Base-by-base conservation (phyloP, 2,113 vertebrate species). In the Malurus alboscapulatus region DNA sequence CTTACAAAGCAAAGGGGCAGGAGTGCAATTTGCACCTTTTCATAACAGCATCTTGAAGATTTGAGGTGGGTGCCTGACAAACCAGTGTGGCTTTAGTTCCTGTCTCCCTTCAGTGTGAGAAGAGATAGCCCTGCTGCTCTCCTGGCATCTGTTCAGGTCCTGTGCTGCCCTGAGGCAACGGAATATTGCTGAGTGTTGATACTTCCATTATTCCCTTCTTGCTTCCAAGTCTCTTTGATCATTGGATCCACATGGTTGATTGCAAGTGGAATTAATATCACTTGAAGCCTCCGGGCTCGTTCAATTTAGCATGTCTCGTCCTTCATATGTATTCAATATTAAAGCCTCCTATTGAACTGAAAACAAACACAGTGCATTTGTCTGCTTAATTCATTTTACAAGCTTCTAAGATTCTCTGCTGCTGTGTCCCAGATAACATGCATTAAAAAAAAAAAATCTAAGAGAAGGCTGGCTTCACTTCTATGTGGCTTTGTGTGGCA, bases 231-330 rank as follows among this genome's bases (percentile, higher is more conserved):
- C 69, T 54, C 74, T 96, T 96, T 96, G 91, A 96, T 96, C 95
- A 87, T 87, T 94, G 87, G 86, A 93, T 94, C 69, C 95, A 91
- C 92, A 94, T 93, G 88, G 77, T 36, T 94, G 94, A 91, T 91
- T 89, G 73, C 94, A 96, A 96, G 87, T 92, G 92, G 94, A 93
- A 91, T 96, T 94, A 95, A 96, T 96, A 96, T 82, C 36, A 67
- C 57, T 91, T 95, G 61, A 84, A 88, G 86, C 94, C 96, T 93
- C 54, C 80, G 78, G 91, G 88, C 94, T 92, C 0, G 2, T 95
- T 96, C 88, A 91, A 61, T 95, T 93, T 93, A 87, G 29, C 50
- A 29, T 93, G 84, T 92, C 91, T 92, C 42, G 77, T 92, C 69
- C 88, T 93, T 95, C 96, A 91, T 79, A 66, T 93, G 94, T 92